Conservation (phyloP, 2,797 vertebrate genomes). For the Sebastes cheni region DNA sequence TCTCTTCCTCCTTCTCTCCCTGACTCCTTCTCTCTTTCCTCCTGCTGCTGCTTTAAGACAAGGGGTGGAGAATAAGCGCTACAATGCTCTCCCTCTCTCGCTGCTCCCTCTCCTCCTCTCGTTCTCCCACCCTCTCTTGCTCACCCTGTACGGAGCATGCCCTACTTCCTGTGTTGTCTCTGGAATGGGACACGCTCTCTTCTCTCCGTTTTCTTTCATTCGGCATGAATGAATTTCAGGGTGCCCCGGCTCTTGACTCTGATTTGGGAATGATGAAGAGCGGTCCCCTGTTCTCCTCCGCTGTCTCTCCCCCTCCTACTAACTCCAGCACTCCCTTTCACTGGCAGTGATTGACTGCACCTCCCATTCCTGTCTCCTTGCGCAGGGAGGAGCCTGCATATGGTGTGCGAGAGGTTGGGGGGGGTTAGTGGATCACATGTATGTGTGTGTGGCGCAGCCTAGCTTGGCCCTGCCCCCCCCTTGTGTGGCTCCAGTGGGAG, state of each 20-base stretch:
- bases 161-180: constrained; percentile 75
- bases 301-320: constrained; percentile 12
- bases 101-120: constrained; percentile 48
- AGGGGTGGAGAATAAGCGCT: constrained; percentile 74
- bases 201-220: constrained; percentile 24
- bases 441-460: constrained; percentile 59
- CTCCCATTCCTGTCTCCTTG: constrained; percentile 66
- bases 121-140: constrained; percentile 42
- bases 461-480: constrained; percentile 57
- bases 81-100: constrained; percentile 64
- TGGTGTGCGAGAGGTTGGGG: constrained; percentile 20
- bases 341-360: constrained; percentile 68
- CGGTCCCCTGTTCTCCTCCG: constrained; percentile 15
- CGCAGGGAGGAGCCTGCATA: constrained; percentile 70
- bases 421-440: constrained; percentile 4
- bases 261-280: constrained; percentile 40
- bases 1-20: constrained; percentile 55
- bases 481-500: constrained; percentile 51
- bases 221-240: constrained; percentile 45
- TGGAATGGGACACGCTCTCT: constrained; percentile 61
- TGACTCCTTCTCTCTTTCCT: constrained; percentile 65
- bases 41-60: constrained; percentile 75
- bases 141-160: constrained; percentile 66
- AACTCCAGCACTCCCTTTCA: constrained; percentile 35
- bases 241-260: constrained; percentile 23